Evolutionary conservation across 2,888 invertebrate species (phyloP), one percentile per base, ranked within the genome.

Genomic region (Pheosia gnoma): DNA sequence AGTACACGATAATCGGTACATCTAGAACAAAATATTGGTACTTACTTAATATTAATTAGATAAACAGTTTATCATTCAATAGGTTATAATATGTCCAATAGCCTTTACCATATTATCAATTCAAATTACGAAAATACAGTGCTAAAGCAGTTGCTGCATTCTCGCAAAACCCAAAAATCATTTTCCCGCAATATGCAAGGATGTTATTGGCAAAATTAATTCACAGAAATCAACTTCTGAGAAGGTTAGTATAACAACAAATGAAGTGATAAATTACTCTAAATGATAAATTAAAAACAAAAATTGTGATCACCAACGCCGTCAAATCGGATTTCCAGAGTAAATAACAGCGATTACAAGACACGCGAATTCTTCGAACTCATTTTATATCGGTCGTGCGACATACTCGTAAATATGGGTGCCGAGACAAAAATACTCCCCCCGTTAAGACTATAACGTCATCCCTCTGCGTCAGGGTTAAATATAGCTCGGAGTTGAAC

Each of bases 401-500:
- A 65, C 62, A 25, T 25, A 2, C 25, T 25, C 25, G 59, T 65
- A 67, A 51, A 60, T 61, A 60, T 56, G 59, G 60, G 61, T 65
- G 67, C 66, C 63, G 68, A 61, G 79, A 84, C 82, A 79, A 79
- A 87, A 86, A 86, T 85, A 86, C 68, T 74, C 72, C 68, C 71
- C 71, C 68, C 63, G 73, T 74, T 79, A 78, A 75, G 70, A 75
- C 70, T 67, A 66, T 70, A 81, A 78, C 86, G 84, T 85, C 84
- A 86, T 86, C 80, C 74, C 81, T 81, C 73, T 81, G 73, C 82
- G 82, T 86, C 83, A 84, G 71, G 72, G 68, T 75, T 89, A 88
- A 86, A 81, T 86, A 84, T 89, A 89, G 88, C 83, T 72, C 72
- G 62, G 70, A 71, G 77, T 68, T 79, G 83, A 85, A 83, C 84